Evolutionary conservation across 2,888 invertebrate species (phyloP).

Genomic region (Tetrapedia diversipes): DNA sequence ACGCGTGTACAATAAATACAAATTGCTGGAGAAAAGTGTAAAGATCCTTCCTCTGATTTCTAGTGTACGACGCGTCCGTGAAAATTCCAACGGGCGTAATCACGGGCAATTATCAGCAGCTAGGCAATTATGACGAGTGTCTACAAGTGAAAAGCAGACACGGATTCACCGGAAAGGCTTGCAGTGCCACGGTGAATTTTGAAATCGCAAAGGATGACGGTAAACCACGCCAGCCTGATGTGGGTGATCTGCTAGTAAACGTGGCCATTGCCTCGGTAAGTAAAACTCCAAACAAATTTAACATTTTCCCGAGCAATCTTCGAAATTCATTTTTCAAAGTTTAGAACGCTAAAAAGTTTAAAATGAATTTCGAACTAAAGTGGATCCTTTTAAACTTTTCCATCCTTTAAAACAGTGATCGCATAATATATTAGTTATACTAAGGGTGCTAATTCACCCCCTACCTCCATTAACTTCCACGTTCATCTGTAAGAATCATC

Average conservation of each 20-base stretch:
- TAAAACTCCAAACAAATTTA: not conserved
- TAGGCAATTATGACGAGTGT: slow-evolving; percentile 91
- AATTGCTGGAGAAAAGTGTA: slow-evolving; percentile 29
- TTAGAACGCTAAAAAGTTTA: too few species aligned
- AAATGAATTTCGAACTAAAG: too few species aligned
- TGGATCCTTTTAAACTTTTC: too few species aligned
- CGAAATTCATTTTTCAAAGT: too few species aligned
- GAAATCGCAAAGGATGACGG: slow-evolving; percentile 63
- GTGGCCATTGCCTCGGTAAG: slow-evolving; percentile 74
- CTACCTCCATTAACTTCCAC: too few species aligned
- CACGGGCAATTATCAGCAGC: slow-evolving; percentile 87
- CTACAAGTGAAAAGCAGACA: slow-evolving; percentile 83
- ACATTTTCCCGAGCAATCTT: not conserved
- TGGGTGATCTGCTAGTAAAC: slow-evolving; percentile 71
- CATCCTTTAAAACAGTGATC: too few species aligned
- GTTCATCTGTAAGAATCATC: too few species aligned
- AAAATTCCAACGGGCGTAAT: slow-evolving; percentile 89
- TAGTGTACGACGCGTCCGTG: slow-evolving; percentile 91
- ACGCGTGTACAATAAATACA: too few species aligned
- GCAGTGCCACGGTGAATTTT: slow-evolving; percentile 85
- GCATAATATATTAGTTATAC: too few species aligned
- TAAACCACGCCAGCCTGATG: slow-evolving; percentile 53
- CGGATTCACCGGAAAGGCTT: slow-evolving; percentile 86
- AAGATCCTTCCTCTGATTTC: slow-evolving; percentile 68
- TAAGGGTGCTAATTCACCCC: too few species aligned